phyloP scores from a whole-genome alignment of 2,888 invertebrate genomes.

The Tenthredo notha region DNA sequence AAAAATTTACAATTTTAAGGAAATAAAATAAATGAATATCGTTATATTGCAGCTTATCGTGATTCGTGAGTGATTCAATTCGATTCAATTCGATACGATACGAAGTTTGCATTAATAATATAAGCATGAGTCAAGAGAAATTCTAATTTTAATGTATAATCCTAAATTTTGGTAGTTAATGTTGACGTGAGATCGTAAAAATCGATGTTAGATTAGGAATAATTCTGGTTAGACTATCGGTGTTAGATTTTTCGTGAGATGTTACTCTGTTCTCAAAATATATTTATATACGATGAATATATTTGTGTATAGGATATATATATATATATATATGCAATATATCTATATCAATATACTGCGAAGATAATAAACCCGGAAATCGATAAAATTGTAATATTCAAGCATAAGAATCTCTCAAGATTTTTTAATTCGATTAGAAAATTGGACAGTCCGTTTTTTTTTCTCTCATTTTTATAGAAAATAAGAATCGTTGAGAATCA shows the following conservation, averaged over 20 bases:
- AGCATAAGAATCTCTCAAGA: background rate
- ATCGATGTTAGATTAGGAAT: background rate
- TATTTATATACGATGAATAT: no score
- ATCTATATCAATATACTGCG: background rate
- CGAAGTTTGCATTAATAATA: constrained; percentile 36
- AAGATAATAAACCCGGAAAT: background rate
- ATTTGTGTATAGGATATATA: no score
- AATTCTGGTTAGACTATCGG: constrained; percentile 38
- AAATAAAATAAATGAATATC: background rate
- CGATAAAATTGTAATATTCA: background rate
- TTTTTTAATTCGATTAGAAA: background rate
- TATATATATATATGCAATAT: no score
- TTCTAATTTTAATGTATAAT: constrained; percentile 3
- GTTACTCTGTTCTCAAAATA: background rate
- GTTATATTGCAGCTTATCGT: no score
- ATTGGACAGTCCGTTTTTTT: background rate
- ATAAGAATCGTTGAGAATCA: constrained; percentile 33
- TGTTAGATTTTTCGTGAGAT: constrained; percentile 26
- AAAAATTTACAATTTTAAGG: background rate
- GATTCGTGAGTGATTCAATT: background rate
- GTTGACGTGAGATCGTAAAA: constrained; percentile 36
- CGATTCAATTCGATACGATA: no score
- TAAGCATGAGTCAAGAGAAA: background rate
- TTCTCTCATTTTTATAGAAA: no score
- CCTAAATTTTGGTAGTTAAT: background rate